A percentile compares a stretch with the other conserved stretches of the same genome.
Evolutionary conservation across 1,140 invertebrate species (phyloP).

Genomic region (Tetragonula clypearis): DNA sequence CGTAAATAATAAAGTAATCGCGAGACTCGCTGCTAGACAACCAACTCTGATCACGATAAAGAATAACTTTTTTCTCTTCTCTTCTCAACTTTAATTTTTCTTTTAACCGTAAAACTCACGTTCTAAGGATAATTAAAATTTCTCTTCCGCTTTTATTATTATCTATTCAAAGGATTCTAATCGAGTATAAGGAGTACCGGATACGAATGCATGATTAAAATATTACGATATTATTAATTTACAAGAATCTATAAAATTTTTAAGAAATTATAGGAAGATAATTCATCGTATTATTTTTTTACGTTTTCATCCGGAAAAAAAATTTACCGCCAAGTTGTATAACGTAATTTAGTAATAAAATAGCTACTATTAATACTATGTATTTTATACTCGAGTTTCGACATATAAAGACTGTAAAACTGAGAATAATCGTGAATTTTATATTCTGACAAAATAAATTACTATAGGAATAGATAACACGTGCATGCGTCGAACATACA

Average conservation of each 20-base stretch:
- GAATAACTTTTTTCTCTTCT: no score
- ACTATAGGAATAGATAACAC: not conserved
- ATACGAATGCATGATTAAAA: not conserved
- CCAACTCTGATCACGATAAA: not conserved
- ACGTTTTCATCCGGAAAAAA: no score
- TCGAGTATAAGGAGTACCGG: not conserved
- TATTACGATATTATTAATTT: not conserved
- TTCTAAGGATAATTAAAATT: not conserved
- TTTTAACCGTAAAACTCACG: not conserved
- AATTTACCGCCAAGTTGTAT: no score
- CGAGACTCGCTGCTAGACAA: not conserved
- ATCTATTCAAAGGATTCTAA: not conserved
- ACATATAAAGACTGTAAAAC: not conserved
- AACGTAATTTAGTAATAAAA: not conserved
- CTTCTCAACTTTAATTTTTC: no score
- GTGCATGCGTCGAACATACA: not conserved
- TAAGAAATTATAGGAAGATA: not conserved
- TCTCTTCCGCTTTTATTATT: not conserved
- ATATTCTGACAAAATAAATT: not conserved
- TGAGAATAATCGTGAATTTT: not conserved
- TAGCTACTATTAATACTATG: not conserved
- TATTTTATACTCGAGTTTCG: not conserved
- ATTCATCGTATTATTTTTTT: no score
- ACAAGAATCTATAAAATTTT: not conserved
- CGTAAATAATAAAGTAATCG: conserved; percentile 22